Base-by-base conservation (phyloP, 2,888 invertebrate genomes). In the Nebria brevicollis region DNA sequence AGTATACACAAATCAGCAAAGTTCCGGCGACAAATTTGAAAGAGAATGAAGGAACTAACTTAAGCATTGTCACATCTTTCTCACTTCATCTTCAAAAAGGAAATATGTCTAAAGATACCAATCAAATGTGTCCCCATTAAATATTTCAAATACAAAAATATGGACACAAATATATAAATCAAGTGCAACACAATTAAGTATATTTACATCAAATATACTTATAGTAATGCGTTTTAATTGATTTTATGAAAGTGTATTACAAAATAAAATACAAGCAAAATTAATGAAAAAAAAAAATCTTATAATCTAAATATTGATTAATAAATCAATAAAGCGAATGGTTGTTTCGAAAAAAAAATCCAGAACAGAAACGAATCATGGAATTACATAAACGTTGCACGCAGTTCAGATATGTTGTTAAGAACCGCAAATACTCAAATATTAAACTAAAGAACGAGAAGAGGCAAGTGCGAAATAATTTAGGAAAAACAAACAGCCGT, bases 1-100 rank as follows among this genome's bases (percentile, higher is more conserved):
- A 85, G 86, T 86, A 86, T 89, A 77, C 87, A 87, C 88, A 88
- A 89, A 88, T 88, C 88, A 88, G 87, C 87, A 86, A 86, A 20
- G 25, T 75, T 26, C 25, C 15, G 70, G 70, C 25, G 70, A 15
- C 65, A 26, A 13, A 15, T 66, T 34, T 54, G 4, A 54, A 54
- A 13, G 54, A 54, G 11, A 54, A 54, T 54, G 2, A 7, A 54
- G 54, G 13, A 13, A 54, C 4, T 54, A 8, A 54, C 54, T 54
- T 54, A 34, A 4, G 54, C 54, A 54, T 54, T 54, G 54, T 13
- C 13, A 54, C 54, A 54, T 54, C 8, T 54, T 54, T 54, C 13
- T 54, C 54, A 54, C 54, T 54, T 13, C 54, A 13, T 54, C 54
- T 54, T 11, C 54, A 54, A 13, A 2, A 54, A 2, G 34, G 1